Conservation (phyloP, 2,113 vertebrate genomes). For the Myotis yumanensis region DNA sequence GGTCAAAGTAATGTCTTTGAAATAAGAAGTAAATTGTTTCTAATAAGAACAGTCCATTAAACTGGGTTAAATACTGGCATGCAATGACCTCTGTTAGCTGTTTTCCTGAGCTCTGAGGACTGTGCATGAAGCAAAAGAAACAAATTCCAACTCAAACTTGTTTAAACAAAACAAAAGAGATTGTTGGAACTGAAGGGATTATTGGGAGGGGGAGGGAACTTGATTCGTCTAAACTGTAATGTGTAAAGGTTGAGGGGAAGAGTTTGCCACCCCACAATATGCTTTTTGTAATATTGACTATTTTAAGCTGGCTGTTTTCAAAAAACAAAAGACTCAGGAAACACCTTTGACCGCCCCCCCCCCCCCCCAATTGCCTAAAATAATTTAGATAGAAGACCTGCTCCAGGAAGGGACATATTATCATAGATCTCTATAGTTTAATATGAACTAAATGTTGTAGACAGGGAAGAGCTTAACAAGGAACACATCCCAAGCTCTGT, state of each 20-base stretch:
- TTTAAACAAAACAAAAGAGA: constrained; percentile 21
- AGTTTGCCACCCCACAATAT: neutral
- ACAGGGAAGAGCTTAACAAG: neutral
- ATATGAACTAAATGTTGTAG: neutral
- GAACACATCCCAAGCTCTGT: neutral
- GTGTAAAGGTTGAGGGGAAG: neutral
- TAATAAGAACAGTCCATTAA: neutral
- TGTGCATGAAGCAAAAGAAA: neutral
- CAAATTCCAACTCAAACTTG: neutral
- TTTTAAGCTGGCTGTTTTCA: neutral
- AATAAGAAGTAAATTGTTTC: constrained; percentile 20
- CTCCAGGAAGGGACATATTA: neutral
- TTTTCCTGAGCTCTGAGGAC: neutral
- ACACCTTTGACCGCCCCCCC: neutral
- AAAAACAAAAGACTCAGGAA: neutral
- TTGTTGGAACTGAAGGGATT: neutral
- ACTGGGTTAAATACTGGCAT: neutral
- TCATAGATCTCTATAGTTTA: neutral
- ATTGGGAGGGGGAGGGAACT: neutral
- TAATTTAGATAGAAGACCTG: neutral
- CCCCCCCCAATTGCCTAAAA: neutral
- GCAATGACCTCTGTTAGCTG: neutral
- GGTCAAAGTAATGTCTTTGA: constrained; percentile 1
- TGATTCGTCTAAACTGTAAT: neutral
- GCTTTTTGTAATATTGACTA: neutral